phyloP scores from a whole-genome alignment of 2,113 vertebrate genomes.

The pig (Sus scrofa) region T2T-Sscrofa CM000823.6:46626501-46627000 shows the following conservation, averaged over 20 bases:
- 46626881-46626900: neutral
- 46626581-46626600: neutral
- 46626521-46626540: neutral
- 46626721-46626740: slow-evolving; percentile 36
- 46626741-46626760: neutral
- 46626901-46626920: no score
- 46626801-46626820: slow-evolving; percentile 16
- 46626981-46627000: no score
- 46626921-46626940: no score
- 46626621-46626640: neutral
- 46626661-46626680: neutral
- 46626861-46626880: neutral
- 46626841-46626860: neutral
- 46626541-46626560: neutral
- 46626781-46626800: neutral
- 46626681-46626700: neutral
- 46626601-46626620: neutral
- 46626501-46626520: neutral
- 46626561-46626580: neutral
- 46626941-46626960: no score
- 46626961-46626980: no score
- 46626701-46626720: neutral
- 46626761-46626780: neutral
- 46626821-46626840: neutral
- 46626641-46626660: neutral